phyloP scores from a whole-genome alignment of 2,797 vertebrate species.

The Glyptemys insculpta region DNA sequence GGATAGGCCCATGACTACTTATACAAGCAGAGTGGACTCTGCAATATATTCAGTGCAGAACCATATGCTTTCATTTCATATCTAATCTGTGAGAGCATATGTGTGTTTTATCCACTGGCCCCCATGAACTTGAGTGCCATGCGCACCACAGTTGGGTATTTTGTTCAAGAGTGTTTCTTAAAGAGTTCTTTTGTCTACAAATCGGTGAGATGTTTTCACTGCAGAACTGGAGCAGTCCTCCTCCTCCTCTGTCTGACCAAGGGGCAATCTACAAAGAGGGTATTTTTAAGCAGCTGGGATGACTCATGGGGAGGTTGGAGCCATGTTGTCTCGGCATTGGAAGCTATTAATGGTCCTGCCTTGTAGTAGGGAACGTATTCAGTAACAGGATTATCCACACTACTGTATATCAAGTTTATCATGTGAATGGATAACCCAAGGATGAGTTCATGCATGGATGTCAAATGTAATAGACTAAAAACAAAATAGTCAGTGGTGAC shows the following conservation, averaged over 20 bases:
- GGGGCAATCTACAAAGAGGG: slow-evolving; percentile 33
- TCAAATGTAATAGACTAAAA: not conserved
- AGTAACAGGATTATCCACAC: slow-evolving; percentile 29
- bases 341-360: slow-evolving; percentile 31
- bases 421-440: not conserved
- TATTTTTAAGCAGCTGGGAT: slow-evolving; percentile 49
- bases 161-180: slow-evolving; percentile 8
- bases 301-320: slow-evolving; percentile 42
- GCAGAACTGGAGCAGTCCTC: not conserved
- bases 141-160: not conserved
- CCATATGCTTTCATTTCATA: not conserved
- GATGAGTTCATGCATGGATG: not conserved
- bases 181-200: slow-evolving; percentile 47
- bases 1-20: not conserved
- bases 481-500: not conserved
- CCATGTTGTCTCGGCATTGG: slow-evolving; percentile 34
- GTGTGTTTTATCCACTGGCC: slow-evolving; percentile 15
- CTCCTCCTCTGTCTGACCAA: slow-evolving; percentile 24
- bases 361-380: slow-evolving; percentile 23
- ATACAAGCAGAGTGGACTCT: not conserved
- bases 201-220: not conserved
- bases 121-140: not conserved
- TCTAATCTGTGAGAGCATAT: slow-evolving; percentile 35
- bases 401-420: slow-evolving; percentile 29
- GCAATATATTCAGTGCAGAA: slow-evolving; percentile 15